Evolutionary conservation across 2,888 invertebrate genomes (phyloP), one percentile per base, ranked within the genome.

Genomic region (Thalpophila matura): DNA sequence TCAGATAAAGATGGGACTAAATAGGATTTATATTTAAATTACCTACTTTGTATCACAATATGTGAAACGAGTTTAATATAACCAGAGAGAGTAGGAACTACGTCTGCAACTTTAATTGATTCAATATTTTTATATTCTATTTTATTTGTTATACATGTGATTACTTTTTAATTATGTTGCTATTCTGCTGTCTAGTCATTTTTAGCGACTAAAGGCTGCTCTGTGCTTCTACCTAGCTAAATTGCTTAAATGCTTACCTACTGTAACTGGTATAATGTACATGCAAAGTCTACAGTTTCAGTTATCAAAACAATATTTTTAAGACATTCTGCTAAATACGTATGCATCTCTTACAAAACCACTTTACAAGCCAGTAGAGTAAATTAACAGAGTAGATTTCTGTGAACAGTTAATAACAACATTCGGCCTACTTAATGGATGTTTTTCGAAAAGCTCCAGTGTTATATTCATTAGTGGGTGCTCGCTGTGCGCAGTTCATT

Each of bases 391-490:
- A 16, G 31, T 55, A 59, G 50, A 66, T 61, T 62, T 68, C 50
- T 55, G 51, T 69, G 75, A 74, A 81, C 79, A 81, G 78, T 83
- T 84, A 68, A 65, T 82, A 86, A 83, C 76, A 74, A 80, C 82
- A 85, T 85, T 87, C 79, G 73, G 80, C 81, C 83, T 84, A 85
- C 86, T 87, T 86, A 84, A 84, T 74, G 70, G 84, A 82, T 84
- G 84, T 86, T 86, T 89, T 89, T 86, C 82, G 77, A 80, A 87
- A 87, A 88, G 87, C 81, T 82, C 77, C 83, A 82, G 81, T 84
- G 82, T 84, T 84, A 86, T 88, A 89, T 91, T 93, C 90, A 92
- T 93, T 92, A 92, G 89, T 82, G 84, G 77, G 80, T 83, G 77
- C 80, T 79, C 82, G 72, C 59, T 71, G 77, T 79, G 81, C 82